Base-by-base conservation (phyloP, 2,888 invertebrate species). In the Spodoptera picta region DNA sequence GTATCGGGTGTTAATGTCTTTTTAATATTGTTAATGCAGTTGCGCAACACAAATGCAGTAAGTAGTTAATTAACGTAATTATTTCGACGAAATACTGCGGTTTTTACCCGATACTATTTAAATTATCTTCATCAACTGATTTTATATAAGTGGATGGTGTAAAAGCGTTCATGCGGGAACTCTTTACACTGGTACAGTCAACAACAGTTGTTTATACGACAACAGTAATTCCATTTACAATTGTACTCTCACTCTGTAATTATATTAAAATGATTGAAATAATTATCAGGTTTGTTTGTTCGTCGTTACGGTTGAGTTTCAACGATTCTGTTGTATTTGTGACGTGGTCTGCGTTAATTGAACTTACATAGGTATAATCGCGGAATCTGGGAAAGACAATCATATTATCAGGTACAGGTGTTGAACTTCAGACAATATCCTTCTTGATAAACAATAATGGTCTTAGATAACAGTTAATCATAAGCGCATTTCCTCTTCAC, bases 61-160 rank as follows among this genome's bases (percentile, higher is more conserved):
- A 36, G 36, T 31, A 52, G 12, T 52, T 46, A 52, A 43, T 6
- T 27, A 19, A 14, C 24, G 44, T 58, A 58, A 57, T 58, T 43
- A 42, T 53, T 41, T 44, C 24, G 12, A 10, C 47, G 57, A 41
- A 36, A 23, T 50, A 51, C 36, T 12, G 41, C 31, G 5, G 19
- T 49, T 3, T 12, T 41, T 56, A 0, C 36, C 27, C 41, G 24
- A 55, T 57, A 56, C 41, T 45, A 48, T 59, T 59, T 27, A 47
- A 70, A 66, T 53, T 50, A 54, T 44, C 19, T 50, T 67, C 41
- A 73, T 57, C 36, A 66, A 60, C 73, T 66, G 52, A 72, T 69
- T 72, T 46, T 5, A 48, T 43, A 52, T 31, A 48, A 43, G 44
- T 6, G 24, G 27, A 46, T 55, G 44, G 27, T 47, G 36, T 24